A percentile compares a stretch with the other conserved stretches of the same genome.
These are phyloP conservation scores for Macrotis lagotis DNA, from an alignment of 2,113 vertebrate genomes.

Conservation along the genomic window DNA sequence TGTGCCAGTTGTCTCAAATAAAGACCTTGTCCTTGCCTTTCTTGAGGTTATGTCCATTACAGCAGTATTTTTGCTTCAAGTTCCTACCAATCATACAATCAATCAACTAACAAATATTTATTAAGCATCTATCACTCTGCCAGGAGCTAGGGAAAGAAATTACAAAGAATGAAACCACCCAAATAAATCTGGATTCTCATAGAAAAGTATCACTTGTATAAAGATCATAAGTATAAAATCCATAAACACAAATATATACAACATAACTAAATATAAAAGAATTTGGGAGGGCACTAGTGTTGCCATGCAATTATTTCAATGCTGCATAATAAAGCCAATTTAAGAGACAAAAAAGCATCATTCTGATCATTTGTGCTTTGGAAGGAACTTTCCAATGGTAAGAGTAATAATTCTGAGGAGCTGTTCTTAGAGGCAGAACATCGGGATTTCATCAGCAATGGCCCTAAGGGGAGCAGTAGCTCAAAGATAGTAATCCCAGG, in stretches of 20 bases:
- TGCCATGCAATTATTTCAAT: neutral
- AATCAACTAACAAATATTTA: neutral
- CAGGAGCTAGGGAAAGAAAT: neutral
- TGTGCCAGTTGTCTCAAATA: neutral
- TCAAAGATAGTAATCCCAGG: neutral
- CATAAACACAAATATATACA: neutral
- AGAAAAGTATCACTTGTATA: neutral
- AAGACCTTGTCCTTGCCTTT: neutral
- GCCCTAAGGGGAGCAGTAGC: neutral
- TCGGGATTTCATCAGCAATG: neutral
- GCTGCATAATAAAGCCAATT: neutral
- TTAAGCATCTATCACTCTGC: neutral
- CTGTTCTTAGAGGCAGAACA: neutral
- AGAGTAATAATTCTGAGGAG: neutral
- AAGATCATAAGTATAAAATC: neutral
- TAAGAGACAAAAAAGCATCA: neutral
- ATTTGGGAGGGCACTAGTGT: neutral
- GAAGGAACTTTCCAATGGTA: neutral
- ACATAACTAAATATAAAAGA: neutral
- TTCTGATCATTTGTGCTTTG: neutral
- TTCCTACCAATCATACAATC: neutral
- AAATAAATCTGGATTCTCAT: neutral
- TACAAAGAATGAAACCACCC: neutral
- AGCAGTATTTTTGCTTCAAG: neutral
- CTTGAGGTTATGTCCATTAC: neutral